A percentile compares a stretch with the other conserved stretches of the same genome.
These are phyloP conservation scores for Amyelois transitella DNA, from an alignment of 1,140 invertebrate genomes.

Conservation along the genomic window DNA sequence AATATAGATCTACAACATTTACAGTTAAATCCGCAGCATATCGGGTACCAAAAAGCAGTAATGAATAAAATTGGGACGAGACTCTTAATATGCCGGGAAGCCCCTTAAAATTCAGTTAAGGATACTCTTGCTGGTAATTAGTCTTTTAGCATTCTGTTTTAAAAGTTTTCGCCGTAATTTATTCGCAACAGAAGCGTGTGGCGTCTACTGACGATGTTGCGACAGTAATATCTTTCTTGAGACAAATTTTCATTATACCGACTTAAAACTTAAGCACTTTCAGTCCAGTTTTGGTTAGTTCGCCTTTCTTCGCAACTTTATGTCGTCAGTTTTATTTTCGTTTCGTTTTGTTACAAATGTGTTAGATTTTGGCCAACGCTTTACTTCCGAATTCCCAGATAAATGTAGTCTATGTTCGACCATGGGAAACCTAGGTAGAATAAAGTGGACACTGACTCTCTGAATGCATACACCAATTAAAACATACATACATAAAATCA, in stretches of 20 bases:
- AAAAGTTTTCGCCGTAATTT: conserved; percentile 20
- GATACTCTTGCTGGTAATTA: conserved; percentile 13
- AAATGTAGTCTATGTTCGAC: too few species aligned
- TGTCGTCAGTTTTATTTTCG: background rate
- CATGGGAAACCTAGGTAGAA: too few species aligned
- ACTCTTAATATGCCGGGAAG: background rate
- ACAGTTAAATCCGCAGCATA: too few species aligned
- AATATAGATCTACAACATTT: too few species aligned
- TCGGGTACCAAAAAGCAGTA: too few species aligned
- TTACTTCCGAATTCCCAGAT: too few species aligned
- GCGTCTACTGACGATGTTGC: conserved; percentile 9
- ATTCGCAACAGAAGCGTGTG: conserved; percentile 10
- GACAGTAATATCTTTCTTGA: conserved; percentile 4
- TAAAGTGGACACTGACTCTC: too few species aligned
- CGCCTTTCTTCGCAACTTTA: background rate
- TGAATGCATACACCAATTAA: too few species aligned
- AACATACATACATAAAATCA: too few species aligned
- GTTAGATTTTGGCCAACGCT: too few species aligned
- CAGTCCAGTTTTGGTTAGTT: conserved; percentile 14
- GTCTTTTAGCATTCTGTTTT: conserved; percentile 12
- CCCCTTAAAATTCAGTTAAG: conserved; percentile 8
- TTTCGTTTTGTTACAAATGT: too few species aligned
- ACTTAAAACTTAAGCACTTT: conserved; percentile 13
- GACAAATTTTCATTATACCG: conserved; percentile 10
- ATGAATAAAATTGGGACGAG: background rate